These are phyloP conservation scores for Tipula unca DNA, from an alignment of 2,888 invertebrate genomes.

Conservation along the genomic window DNA sequence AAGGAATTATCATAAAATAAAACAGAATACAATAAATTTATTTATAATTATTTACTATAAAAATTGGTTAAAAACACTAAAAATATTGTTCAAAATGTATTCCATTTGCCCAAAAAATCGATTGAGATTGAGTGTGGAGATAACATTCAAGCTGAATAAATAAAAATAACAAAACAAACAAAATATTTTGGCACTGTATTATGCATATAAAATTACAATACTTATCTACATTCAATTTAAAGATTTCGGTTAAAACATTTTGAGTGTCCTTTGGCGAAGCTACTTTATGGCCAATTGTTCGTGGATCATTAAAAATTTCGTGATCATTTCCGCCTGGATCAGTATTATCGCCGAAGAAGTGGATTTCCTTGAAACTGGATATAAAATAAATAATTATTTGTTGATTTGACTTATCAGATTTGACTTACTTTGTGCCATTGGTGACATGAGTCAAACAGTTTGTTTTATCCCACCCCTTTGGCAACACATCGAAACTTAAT, in stretches of 20 bases:
- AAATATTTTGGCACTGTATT: no score
- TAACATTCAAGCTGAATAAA: no score
- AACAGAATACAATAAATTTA: no score
- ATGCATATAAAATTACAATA: no score
- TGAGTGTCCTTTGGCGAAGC: slow-evolving; percentile 76
- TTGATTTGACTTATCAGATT: neutral
- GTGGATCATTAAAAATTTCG: slow-evolving; percentile 79
- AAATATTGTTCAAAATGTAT: no score
- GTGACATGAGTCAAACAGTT: slow-evolving; percentile 71
- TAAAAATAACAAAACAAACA: no score
- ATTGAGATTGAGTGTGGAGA: no score
- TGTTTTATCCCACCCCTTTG: slow-evolving; percentile 96
- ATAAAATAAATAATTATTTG: neutral
- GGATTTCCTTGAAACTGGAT: slow-evolving; percentile 71
- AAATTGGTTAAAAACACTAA: no score
- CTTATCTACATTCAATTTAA: slow-evolving; percentile 32
- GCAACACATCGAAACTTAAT: slow-evolving; percentile 96
- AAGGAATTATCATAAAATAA: no score
- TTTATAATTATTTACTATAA: no score
- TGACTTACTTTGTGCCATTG: neutral
- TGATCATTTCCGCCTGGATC: slow-evolving; percentile 89
- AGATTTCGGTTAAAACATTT: slow-evolving; percentile 53
- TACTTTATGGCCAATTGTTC: slow-evolving; percentile 84
- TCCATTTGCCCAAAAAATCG: no score
- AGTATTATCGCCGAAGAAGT: slow-evolving; percentile 98